Conservation (phyloP, 64 coral and sea anemone genomes). For the Stichodactyla mertensii region DNA sequence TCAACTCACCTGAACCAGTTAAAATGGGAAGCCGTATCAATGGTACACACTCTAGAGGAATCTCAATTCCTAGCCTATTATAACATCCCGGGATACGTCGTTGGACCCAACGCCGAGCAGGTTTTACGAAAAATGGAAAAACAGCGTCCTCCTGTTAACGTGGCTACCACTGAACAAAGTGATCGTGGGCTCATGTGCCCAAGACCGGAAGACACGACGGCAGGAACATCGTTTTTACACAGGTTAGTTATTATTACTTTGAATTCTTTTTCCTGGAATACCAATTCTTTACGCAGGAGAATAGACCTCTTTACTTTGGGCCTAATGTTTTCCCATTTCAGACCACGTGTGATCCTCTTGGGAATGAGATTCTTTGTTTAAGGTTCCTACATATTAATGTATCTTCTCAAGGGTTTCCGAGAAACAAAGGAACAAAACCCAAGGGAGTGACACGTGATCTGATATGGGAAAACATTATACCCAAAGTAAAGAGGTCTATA, state of each 20-base stretch:
- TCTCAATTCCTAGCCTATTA: constrained; percentile 96
- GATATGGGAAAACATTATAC: too few relatives aligned
- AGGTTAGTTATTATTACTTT: constrained; percentile 41
- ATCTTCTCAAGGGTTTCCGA: too few relatives aligned
- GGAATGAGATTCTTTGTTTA: too few relatives aligned
- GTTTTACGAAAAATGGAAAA: constrained; percentile 72
- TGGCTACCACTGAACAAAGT: constrained; percentile 51
- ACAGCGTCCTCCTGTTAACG: constrained; percentile 46
- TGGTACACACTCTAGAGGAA: constrained; percentile 92
- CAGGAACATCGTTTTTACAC: constrained; percentile 56
- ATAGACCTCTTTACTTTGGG: too few relatives aligned
- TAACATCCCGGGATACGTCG: constrained; percentile 86
- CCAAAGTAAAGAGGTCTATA: too few relatives aligned
- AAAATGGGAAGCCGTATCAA: constrained; percentile 81
- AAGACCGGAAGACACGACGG: constrained; percentile 51
- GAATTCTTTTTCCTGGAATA: not conserved
- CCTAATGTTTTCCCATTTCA: too few relatives aligned
- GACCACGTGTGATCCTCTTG: too few relatives aligned
- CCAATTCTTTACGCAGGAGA: not conserved
- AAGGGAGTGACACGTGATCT: too few relatives aligned
- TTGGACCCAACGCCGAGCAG: constrained; percentile 86
- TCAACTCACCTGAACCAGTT: constrained; percentile 85
- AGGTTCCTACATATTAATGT: too few relatives aligned
- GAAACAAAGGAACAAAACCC: too few relatives aligned
- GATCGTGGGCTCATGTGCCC: constrained; percentile 35